Evolutionary conservation across 2,113 vertebrate species (phyloP).

Genomic region (Xiphophorus hellerii): DNA sequence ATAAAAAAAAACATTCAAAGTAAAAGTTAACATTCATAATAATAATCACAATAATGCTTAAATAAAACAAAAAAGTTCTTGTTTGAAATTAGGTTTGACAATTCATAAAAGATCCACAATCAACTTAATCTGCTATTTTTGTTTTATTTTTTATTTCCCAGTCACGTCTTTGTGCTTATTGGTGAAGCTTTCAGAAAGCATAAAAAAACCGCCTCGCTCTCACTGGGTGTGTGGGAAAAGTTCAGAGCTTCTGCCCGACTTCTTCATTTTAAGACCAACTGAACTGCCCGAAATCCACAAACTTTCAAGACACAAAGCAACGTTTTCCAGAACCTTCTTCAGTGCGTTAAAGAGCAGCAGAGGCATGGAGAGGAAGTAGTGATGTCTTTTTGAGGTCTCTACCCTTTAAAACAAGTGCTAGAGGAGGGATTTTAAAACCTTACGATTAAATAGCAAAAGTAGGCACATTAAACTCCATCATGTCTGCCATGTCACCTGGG

Average conservation of each 20-base stretch:
- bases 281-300: background rate
- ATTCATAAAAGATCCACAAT: conserved; percentile 1
- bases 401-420: background rate
- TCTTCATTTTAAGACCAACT: background rate
- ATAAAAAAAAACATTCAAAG: conserved; percentile 54
- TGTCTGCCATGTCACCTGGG: background rate
- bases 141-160: background rate
- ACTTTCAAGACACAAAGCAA: background rate
- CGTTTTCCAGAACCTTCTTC: conserved; percentile 5
- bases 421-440: background rate
- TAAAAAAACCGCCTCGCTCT: conserved; percentile 13
- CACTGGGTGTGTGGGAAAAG: conserved; percentile 12
- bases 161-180: conserved; percentile 37
- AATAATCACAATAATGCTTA: conserved; percentile 41
- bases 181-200: background rate
- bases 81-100: conserved; percentile 11
- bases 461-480: background rate
- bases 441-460: background rate
- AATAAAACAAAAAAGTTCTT: conserved; percentile 31
- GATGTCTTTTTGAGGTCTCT: conserved; percentile 9
- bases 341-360: conserved; percentile 13
- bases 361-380: conserved; percentile 31
- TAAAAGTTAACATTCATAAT: conserved; percentile 54
- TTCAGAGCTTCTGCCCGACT: conserved; percentile 24
- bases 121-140: conserved; percentile 20